Conservation (phyloP, 2,113 vertebrate species). For the Strix uralensis region DNA sequence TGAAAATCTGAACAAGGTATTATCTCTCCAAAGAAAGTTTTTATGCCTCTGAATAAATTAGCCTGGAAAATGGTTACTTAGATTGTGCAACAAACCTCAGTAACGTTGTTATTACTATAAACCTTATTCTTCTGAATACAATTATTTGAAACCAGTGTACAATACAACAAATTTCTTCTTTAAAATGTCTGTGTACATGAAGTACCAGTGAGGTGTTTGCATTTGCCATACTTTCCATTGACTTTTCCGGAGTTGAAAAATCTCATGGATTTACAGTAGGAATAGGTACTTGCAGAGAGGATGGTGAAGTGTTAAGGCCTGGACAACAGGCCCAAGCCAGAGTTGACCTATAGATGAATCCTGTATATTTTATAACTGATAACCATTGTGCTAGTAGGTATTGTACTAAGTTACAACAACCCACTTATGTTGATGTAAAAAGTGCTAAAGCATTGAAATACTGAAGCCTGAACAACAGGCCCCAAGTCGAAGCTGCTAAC, state of each 20-base stretch:
- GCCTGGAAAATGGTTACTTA: not conserved
- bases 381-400: too few relatives aligned
- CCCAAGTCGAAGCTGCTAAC: too few relatives aligned
- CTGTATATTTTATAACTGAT: too few relatives aligned
- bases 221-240: not conserved
- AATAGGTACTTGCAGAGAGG: not conserved
- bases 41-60: not conserved
- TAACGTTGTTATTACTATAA: not conserved
- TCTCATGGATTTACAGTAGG: not conserved
- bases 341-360: too few relatives aligned
- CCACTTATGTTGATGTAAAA: too few relatives aligned
- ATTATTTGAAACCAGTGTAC: not conserved
- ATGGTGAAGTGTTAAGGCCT: not conserved
- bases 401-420: too few relatives aligned
- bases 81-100: not conserved
- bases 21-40: not conserved
- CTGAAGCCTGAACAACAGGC: too few relatives aligned
- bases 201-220: not conserved
- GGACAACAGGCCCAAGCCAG: too few relatives aligned
- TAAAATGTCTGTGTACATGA: not conserved
- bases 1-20: not conserved
- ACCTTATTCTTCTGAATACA: not conserved
- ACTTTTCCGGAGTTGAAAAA: not conserved
- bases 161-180: not conserved
- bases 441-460: too few relatives aligned